Conservation (phyloP, 2,888 invertebrate species). For the Cheilosia urbana region DNA sequence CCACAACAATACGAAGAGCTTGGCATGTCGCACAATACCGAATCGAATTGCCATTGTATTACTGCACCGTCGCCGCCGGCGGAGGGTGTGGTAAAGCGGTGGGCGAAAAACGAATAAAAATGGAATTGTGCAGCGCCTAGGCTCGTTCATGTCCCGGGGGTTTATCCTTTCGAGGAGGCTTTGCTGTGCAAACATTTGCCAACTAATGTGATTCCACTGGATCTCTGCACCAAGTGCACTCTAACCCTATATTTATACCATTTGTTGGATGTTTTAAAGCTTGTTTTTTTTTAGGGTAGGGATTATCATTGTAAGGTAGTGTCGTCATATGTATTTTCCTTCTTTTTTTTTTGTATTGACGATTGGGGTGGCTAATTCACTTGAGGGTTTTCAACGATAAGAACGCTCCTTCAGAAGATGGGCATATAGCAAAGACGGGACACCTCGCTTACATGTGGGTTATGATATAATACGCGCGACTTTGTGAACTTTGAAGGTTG, state of each 20-base stretch:
- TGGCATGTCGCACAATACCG: constrained; percentile 24
- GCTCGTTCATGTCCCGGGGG: constrained; percentile 25
- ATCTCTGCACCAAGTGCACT: constrained; percentile 43
- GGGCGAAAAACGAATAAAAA: not conserved
- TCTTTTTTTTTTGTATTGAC: constrained; percentile 31
- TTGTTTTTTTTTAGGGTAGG: constrained; percentile 10
- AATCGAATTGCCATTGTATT: constrained; percentile 60
- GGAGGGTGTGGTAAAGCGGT: not conserved
- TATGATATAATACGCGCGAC: not conserved
- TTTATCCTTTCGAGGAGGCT: constrained; percentile 53
- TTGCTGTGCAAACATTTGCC: constrained; percentile 54
- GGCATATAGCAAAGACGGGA: not conserved
- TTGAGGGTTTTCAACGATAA: constrained; percentile 16
- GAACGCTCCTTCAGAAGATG: not conserved
- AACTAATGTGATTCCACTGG: constrained; percentile 62
- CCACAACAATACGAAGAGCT: constrained; percentile 25
- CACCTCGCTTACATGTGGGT: not conserved
- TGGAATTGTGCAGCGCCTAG: constrained; percentile 33
- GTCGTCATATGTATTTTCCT: not conserved
- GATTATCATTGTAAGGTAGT: constrained; percentile 12
- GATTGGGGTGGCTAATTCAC: constrained; percentile 19
- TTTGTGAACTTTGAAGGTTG: constrained; percentile 4
- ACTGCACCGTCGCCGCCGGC: constrained; percentile 17
- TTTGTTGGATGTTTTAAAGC: constrained; percentile 42
- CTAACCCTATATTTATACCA: constrained; percentile 43